A percentile compares a stretch with the other conserved stretches of the same genome.
These are phyloP conservation scores for Lasioglossum figueresi DNA, from an alignment of 2,888 invertebrate species.

Conservation along the genomic window DNA sequence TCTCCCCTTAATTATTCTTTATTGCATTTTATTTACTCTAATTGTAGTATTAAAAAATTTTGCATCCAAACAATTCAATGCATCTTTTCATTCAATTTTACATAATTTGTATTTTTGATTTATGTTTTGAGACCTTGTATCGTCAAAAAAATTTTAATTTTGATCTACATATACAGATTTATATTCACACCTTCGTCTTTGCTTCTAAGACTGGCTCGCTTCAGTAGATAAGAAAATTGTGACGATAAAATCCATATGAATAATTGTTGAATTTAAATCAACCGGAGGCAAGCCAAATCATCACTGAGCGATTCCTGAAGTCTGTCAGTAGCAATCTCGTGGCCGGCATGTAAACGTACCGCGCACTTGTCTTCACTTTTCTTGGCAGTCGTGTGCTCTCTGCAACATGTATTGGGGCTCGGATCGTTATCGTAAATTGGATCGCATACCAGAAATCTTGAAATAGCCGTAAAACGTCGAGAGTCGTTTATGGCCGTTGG, in stretches of 20 bases:
- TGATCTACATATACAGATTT: too few species aligned
- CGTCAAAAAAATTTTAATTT: too few species aligned
- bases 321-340: conserved; percentile 37
- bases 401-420: conserved; percentile 38
- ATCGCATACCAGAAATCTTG: conserved; percentile 73
- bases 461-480: conserved; percentile 64
- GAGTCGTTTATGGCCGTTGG: conserved; percentile 34
- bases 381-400: not conserved
- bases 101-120: too few species aligned
- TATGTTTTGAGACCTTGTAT: too few species aligned
- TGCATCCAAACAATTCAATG: not conserved
- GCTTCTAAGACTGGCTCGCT: not conserved
- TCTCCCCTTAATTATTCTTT: not conserved
- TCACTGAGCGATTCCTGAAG: conserved; percentile 29
- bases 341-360: conserved; percentile 37
- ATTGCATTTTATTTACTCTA: not conserved
- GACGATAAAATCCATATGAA: not conserved
- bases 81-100: not conserved
- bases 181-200: too few species aligned
- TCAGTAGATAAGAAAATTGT: not conserved
- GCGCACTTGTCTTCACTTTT: conserved; percentile 36
- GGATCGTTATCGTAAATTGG: conserved; percentile 76
- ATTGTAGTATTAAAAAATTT: not conserved
- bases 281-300: not conserved
- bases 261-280: not conserved